A percentile compares a stretch with the other conserved stretches of the same genome.
Conservation (phyloP, 2,888 invertebrate genomes). For the Orchesella flavescens region DNA sequence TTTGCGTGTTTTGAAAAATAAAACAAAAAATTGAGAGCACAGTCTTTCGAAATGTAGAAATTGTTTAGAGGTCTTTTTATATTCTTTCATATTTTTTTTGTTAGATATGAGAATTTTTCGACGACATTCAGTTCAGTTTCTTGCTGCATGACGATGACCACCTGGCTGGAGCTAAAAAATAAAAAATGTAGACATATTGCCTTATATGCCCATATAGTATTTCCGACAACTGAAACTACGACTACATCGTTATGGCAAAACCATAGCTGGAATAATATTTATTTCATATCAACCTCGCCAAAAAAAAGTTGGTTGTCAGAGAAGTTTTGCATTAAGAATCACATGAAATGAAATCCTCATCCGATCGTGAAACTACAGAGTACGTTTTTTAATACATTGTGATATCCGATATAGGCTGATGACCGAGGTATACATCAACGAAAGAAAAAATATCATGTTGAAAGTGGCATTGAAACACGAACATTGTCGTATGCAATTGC, state of each 20-base stretch:
- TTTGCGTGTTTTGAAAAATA: slow-evolving; percentile 60
- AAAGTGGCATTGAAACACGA: too few species aligned
- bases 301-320: neutral
- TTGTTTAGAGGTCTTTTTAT: neutral
- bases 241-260: slow-evolving; percentile 23
- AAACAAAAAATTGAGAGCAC: slow-evolving; percentile 31
- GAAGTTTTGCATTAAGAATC: slow-evolving; percentile 19
- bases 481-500: neutral
- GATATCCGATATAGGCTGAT: too few species aligned
- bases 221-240: neutral
- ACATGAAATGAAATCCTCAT: slow-evolving; percentile 4
- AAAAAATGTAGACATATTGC: slow-evolving; percentile 9
- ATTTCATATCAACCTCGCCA: too few species aligned
- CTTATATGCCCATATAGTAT: neutral
- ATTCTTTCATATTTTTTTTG: neutral
- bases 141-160: slow-evolving; percentile 60
- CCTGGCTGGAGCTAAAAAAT: slow-evolving; percentile 56
- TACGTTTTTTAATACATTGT: too few species aligned
- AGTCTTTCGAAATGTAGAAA: slow-evolving; percentile 45
- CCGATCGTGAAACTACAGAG: neutral
- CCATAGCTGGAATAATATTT: neutral
- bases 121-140: slow-evolving; percentile 58
- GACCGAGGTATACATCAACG: too few species aligned
- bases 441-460: too few species aligned
- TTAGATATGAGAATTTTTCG: slow-evolving; percentile 49